Conservation (phyloP, 2,797 vertebrate species). For the Phataginus tricuspis region DNA sequence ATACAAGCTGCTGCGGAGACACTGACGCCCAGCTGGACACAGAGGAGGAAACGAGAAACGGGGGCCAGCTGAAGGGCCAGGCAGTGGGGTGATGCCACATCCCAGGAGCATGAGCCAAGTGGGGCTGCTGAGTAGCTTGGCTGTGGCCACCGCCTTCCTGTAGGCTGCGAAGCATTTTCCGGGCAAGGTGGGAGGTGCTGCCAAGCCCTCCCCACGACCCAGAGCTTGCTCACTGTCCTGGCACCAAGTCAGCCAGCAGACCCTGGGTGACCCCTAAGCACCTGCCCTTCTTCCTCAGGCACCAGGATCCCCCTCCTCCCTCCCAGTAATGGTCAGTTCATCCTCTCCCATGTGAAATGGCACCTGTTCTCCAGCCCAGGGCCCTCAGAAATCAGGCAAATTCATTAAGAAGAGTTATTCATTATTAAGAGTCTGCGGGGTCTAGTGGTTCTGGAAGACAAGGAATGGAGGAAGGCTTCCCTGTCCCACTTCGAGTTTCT, state of each 20-base stretch:
- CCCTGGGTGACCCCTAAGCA: neutral
- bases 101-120: neutral
- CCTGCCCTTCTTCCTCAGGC: neutral
- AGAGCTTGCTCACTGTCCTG: neutral
- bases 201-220: neutral
- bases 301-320: neutral
- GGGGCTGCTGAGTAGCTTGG: neutral
- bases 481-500: accelerated
- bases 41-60: neutral
- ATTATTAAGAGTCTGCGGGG: neutral
- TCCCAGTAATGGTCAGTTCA: neutral
- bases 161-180: neutral
- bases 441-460: neutral
- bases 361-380: neutral
- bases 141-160: neutral
- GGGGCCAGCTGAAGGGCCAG: neutral
- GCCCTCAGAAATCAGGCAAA: neutral
- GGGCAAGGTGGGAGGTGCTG: neutral
- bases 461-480: neutral
- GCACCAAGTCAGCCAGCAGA: neutral
- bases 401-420: neutral
- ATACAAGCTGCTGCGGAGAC: neutral
- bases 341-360: neutral
- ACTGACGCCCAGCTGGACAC: neutral
- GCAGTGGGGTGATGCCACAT: neutral